These are phyloP conservation scores for Limulus polyphemus DNA, from an alignment of 2,888 invertebrate species.

Conservation along the genomic window DNA sequence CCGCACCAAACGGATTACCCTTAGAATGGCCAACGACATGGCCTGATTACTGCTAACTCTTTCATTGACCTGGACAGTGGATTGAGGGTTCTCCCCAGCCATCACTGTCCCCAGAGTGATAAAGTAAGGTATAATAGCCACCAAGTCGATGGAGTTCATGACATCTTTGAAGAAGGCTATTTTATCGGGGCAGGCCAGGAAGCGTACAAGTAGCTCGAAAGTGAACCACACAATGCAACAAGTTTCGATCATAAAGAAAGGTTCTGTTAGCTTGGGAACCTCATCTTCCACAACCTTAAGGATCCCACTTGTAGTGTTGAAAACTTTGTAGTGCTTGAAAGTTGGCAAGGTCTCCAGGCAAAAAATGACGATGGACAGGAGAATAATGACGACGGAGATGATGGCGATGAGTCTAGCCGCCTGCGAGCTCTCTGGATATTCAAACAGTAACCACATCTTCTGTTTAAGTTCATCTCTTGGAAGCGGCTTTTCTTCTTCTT, in stretches of 20 bases:
- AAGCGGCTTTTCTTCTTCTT: constrained; percentile 96
- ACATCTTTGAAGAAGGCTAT: constrained; percentile 98
- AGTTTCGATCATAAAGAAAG: constrained; percentile 99
- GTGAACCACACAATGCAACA: constrained; percentile 99
- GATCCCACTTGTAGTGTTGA: constrained; percentile 32
- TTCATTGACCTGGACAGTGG: constrained; percentile 7
- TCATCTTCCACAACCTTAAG: constrained; percentile 68
- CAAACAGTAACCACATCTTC: constrained; percentile 90
- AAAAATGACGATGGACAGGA: constrained; percentile 98
- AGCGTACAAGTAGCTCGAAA: constrained; percentile 91
- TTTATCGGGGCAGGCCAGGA: constrained; percentile 97
- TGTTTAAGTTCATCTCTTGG: constrained; percentile 94
- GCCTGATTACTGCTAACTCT: constrained; percentile 57
- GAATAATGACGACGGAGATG: constrained; percentile 96
- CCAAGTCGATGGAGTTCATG: constrained; percentile 99
- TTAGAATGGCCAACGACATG: constrained; percentile 95
- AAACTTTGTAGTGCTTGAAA: constrained; percentile 88
- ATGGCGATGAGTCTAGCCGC: constrained; percentile 97
- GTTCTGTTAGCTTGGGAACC: constrained; percentile 97
- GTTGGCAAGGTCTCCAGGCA: constrained; percentile 98
- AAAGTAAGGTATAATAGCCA: constrained; percentile 95
- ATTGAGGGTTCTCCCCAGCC: constrained; percentile 69
- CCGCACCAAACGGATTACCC: constrained; percentile 96
- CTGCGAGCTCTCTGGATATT: constrained; percentile 98
- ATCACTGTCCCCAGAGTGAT: constrained; percentile 97